A percentile compares a stretch with the other conserved stretches of the same genome.
phyloP scores from a whole-genome alignment of 37 sponge, comb jelly and placozoan species.

The Geodia barretti region DNA sequence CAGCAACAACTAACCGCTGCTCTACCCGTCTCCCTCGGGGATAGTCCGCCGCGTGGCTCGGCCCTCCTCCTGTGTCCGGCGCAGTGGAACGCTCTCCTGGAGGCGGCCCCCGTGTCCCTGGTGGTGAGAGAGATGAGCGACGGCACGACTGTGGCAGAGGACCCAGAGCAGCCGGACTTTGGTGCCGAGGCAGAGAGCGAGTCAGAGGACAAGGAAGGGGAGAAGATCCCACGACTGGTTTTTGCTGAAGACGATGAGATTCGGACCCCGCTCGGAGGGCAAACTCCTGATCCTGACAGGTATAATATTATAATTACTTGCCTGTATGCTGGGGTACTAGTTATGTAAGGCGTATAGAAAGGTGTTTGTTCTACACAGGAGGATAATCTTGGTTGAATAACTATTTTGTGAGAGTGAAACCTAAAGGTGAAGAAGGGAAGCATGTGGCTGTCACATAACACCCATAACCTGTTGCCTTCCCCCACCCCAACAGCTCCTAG shows the following conservation, averaged over 20 bases:
- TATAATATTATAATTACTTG: too few relatives aligned
- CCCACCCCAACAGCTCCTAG: too few relatives aligned
- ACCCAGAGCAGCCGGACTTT: neutral
- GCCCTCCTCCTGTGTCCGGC: constrained; percentile 49
- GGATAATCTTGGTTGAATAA: too few relatives aligned
- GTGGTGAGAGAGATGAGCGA: constrained; percentile 3
- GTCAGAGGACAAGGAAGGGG: neutral
- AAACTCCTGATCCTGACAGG: neutral
- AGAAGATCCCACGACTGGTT: neutral
- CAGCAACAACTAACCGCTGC: neutral
- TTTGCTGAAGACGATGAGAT: neutral
- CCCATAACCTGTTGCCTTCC: too few relatives aligned
- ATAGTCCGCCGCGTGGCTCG: neutral
- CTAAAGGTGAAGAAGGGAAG: too few relatives aligned
- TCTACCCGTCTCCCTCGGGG: neutral
- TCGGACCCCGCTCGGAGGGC: neutral
- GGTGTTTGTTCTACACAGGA: too few relatives aligned
- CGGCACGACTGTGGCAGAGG: neutral
- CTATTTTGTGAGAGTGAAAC: too few relatives aligned
- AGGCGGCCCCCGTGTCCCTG: constrained; percentile 46
- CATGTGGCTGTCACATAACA: too few relatives aligned
- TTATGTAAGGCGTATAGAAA: too few relatives aligned
- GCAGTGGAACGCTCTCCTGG: constrained; percentile 53
- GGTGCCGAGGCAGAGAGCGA: neutral
- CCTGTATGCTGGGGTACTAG: too few relatives aligned